phyloP scores from a whole-genome alignment of 2,113 vertebrate genomes.

The Hymenochirus boettgeri region DNA sequence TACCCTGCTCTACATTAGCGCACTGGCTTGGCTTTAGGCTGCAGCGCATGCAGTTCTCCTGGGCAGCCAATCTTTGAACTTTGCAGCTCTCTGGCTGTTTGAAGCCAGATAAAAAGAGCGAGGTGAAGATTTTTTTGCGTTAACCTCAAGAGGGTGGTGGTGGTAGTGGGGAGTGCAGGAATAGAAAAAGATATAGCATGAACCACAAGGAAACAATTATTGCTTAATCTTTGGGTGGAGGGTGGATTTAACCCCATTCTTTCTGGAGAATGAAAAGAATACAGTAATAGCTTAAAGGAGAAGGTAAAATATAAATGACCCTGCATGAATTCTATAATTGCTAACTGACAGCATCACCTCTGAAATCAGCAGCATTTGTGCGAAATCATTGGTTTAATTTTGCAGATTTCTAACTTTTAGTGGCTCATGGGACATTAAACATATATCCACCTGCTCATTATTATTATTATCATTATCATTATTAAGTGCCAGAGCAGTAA shows the following conservation, averaged over 20 bases:
- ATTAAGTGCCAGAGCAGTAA: no score
- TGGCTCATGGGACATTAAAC: no score
- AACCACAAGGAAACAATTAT: not conserved
- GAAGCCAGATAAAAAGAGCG: conserved; percentile 40
- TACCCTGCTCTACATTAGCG: not conserved
- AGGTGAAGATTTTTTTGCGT: conserved; percentile 31
- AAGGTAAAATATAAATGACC: no score
- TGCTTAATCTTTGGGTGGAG: not conserved
- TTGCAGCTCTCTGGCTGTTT: conserved; percentile 26
- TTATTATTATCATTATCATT: no score
- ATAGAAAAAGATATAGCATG: not conserved
- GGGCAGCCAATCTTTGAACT: conserved; percentile 34
- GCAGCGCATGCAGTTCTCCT: conserved; percentile 8
- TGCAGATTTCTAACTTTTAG: no score
- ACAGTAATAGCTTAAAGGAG: no score
- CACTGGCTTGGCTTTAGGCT: not conserved
- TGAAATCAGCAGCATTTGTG: no score
- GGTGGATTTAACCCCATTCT: conserved; percentile 12
- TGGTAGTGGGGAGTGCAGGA: conserved; percentile 2
- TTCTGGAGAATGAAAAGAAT: no score
- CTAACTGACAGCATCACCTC: no score
- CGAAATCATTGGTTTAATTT: no score
- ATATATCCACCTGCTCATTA: no score
- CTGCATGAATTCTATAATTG: no score
- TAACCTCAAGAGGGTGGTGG: conserved; percentile 13